Evolutionary conservation across 2,797 vertebrate genomes (phyloP), one percentile per base, ranked within the genome.

Genomic region (Eidolon dupreanum): DNA sequence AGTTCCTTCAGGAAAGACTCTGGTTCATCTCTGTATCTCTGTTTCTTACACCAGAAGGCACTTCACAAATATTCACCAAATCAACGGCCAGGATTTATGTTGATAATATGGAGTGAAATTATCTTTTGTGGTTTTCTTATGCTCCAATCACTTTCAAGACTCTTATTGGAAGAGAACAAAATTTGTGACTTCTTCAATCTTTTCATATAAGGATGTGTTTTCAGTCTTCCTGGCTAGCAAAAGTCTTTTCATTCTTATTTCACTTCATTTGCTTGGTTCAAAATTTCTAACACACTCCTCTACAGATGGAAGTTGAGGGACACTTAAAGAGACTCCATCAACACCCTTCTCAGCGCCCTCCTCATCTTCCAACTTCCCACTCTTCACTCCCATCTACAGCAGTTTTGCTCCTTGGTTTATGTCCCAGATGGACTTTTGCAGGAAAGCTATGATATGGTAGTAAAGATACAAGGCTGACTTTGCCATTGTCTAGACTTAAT

Each of bases 401-500:
- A 61, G 43, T 82, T 66, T 43, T 88, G 41, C 57, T 78, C 20
- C 43, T 55, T 77, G 41, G 24, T 53, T 82, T 46, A 43, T 46
- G 33, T 81, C 13, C 63, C 19, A 59, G 51, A 46, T 66, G 88
- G 73, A 95, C 93, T 71, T 93, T n/a, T 88, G n/a, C 36, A 61
- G 7, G 70, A 94, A 94, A 90, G 26, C 16, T 49, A 26, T 87
- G 51, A 93, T 26, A 43, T 77, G 78, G 10, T 87, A 43, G 66
- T 74, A 92, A 90, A 90, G 84, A 71, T 9, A 66, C 49, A 65
- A 82, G 41, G 51, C n/a, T 77, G 70, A 94, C 33, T 61, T 53
- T 65, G 13, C 10, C 36, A 17, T 70, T 97, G 36, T 97, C 95
- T 95, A 96, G 97, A 95, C 87, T 20, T 90, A 97, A 96, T 90